Evolutionary conservation across 2,888 invertebrate species (phyloP).

Genomic region (Pseudococcus jackbeardsleyi): DNA sequence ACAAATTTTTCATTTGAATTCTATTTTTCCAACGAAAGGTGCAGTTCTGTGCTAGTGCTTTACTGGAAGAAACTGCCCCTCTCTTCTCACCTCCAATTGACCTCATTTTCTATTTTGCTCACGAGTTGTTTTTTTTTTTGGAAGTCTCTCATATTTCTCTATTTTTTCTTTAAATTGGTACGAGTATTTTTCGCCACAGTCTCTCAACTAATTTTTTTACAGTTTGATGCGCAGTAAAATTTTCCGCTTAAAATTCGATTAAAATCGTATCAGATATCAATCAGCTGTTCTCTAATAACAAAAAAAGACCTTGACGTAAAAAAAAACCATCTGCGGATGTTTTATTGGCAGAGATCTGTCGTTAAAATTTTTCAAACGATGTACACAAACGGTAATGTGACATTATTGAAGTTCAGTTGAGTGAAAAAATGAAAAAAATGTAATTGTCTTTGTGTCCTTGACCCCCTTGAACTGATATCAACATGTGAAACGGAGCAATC

Average conservation of each 20-base stretch:
- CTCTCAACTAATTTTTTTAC: background rate
- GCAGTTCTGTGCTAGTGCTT: too few species aligned
- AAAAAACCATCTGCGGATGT: background rate
- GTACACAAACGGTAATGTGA: background rate
- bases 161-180: too few species aligned
- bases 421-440: slow-evolving; percentile 29
- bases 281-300: background rate
- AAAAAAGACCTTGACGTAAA: background rate
- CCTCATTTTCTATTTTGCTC: too few species aligned
- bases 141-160: too few species aligned
- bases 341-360: slow-evolving; percentile 7
- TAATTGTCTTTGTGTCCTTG: slow-evolving; percentile 7
- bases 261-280: background rate
- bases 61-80: too few species aligned
- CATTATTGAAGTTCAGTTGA: background rate
- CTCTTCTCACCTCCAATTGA: too few species aligned
- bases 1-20: too few species aligned
- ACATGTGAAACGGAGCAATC: background rate
- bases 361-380: slow-evolving; percentile 9
- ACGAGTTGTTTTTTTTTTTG: too few species aligned
- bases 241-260: background rate
- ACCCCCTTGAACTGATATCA: slow-evolving; percentile 27
- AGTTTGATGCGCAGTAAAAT: background rate
- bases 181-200: background rate
- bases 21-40: too few species aligned